Evolutionary conservation across 2,113 vertebrate species (phyloP).

Genomic region (Erythrocercus mccallii): DNA sequence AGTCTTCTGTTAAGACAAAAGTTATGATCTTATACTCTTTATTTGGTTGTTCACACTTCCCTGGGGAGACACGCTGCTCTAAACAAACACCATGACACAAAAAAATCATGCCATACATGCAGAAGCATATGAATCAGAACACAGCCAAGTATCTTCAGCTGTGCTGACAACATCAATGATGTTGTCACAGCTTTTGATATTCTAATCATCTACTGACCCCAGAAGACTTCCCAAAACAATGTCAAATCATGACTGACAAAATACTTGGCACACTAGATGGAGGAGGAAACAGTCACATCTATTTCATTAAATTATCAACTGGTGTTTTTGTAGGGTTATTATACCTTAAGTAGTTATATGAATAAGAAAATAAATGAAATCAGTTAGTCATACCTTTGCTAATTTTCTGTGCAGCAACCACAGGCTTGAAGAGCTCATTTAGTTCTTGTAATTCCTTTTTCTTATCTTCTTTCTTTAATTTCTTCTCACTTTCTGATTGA

Average conservation of each 20-base stretch:
- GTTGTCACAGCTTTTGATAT: not conserved
- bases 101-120: not conserved
- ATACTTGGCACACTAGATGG: not conserved
- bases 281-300: not conserved
- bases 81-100: not conserved
- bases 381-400: slow-evolving; percentile 86
- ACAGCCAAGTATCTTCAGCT: not conserved
- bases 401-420: slow-evolving; percentile 95
- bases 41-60: not conserved
- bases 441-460: slow-evolving; percentile 95
- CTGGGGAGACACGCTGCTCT: not conserved
- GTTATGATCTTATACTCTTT: not conserved
- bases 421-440: slow-evolving; percentile 96
- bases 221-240: not conserved
- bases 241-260: not conserved
- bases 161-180: not conserved
- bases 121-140: not conserved
- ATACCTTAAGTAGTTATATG: not conserved
- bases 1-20: not conserved
- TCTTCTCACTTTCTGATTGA: slow-evolving; percentile 81
- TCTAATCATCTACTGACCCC: not conserved
- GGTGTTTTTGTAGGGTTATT: not conserved
- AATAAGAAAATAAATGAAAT: not conserved
- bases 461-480: slow-evolving; percentile 89
- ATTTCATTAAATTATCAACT: not conserved